A percentile compares a stretch with the other conserved stretches of the same genome.
phyloP scores from a whole-genome alignment of 2,888 invertebrate species.

The Dynastes maya region DNA sequence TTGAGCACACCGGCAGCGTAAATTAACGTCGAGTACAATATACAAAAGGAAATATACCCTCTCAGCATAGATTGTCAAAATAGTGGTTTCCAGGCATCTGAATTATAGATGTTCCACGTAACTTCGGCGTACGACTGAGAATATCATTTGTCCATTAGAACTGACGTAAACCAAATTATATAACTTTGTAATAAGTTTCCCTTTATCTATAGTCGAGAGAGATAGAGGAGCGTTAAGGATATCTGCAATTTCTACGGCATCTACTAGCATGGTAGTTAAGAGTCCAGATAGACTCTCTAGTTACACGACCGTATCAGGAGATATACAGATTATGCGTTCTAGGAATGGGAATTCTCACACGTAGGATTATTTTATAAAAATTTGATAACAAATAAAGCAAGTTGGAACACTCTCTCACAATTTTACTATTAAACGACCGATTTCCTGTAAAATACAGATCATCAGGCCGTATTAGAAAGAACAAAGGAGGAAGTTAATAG shows the following conservation, averaged over 20 bases:
- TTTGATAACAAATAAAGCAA: no score
- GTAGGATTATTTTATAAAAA: no score
- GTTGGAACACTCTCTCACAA: no score
- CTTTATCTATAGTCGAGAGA: slow-evolving; percentile 35
- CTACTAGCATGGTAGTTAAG: slow-evolving; percentile 16
- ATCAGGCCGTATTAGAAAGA: no score
- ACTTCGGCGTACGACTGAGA: slow-evolving; percentile 35
- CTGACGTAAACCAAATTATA: slow-evolving; percentile 46
- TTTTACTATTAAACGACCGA: no score
- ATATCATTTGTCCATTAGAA: slow-evolving; percentile 45
- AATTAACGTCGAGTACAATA: not conserved
- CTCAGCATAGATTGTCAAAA: slow-evolving; percentile 32
- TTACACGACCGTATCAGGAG: no score
- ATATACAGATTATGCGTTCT: not conserved
- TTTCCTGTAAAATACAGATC: no score
- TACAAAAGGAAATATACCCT: slow-evolving; percentile 14
- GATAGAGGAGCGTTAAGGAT: slow-evolving; percentile 8
- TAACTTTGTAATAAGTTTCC: slow-evolving; percentile 44
- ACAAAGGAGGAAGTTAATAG: no score
- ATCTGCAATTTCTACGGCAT: slow-evolving; percentile 28
- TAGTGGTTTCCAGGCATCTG: slow-evolving; percentile 41
- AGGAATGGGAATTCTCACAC: not conserved
- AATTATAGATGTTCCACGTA: slow-evolving; percentile 42
- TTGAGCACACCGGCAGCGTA: not conserved
- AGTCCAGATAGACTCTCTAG: not conserved